Conservation (phyloP, 1,140 invertebrate genomes). For the Pentalonia nigronervosa region DNA sequence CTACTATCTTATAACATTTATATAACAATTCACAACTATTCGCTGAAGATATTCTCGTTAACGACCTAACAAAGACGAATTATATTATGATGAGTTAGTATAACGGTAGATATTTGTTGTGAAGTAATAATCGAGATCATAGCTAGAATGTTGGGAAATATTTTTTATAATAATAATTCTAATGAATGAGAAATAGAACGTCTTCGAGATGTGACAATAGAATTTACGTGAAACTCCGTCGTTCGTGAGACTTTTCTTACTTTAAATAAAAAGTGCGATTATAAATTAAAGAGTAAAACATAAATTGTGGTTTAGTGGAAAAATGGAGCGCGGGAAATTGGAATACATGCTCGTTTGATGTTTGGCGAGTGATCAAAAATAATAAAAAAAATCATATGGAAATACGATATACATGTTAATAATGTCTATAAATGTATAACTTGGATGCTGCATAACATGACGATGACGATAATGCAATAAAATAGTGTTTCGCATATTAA, state of each 20-base stretch:
- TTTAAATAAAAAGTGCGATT: slow-evolving; percentile 3
- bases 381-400: slow-evolving; percentile 37
- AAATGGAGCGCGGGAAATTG: slow-evolving; percentile 51
- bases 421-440: slow-evolving; percentile 52
- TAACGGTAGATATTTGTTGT: slow-evolving; percentile 18
- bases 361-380: slow-evolving; percentile 42
- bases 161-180: slow-evolving; percentile 22
- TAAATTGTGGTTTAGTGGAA: neutral
- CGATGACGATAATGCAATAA: neutral
- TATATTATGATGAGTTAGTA: neutral
- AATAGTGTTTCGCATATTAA: neutral
- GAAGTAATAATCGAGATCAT: neutral
- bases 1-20: neutral
- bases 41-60: neutral
- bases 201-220: neutral
- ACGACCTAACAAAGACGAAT: slow-evolving; percentile 23
- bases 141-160: slow-evolving; percentile 37
- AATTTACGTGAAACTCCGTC: neutral
- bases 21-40: neutral
- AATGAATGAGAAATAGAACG: slow-evolving; percentile 35
- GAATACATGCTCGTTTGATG: slow-evolving; percentile 46
- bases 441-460: neutral
- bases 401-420: slow-evolving; percentile 49
- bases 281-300: slow-evolving; percentile 19
- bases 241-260: slow-evolving; percentile 14